These are phyloP conservation scores for Venusia cambrica DNA, from an alignment of 2,888 invertebrate genomes.

Conservation along the genomic window DNA sequence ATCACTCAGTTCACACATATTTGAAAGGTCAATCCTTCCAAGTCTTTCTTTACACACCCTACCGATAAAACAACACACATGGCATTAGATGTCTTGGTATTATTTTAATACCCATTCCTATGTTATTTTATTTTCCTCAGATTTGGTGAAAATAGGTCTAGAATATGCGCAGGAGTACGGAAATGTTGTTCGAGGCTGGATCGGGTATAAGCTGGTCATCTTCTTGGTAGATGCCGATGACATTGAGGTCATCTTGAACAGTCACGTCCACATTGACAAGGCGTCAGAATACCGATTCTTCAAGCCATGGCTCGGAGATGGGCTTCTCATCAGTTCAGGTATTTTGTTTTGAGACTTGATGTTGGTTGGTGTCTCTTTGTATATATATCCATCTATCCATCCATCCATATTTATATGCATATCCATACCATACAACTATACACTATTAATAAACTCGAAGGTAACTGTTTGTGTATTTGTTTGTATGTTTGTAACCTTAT, in stretches of 20 bases:
- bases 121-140: slow-evolving; percentile 28
- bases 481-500: no score
- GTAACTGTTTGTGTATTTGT: no score
- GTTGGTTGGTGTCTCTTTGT: no score
- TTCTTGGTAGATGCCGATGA: slow-evolving; percentile 86
- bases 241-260: slow-evolving; percentile 87
- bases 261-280: slow-evolving; percentile 88
- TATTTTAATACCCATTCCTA: not conserved
- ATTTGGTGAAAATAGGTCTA: slow-evolving; percentile 36
- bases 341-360: not conserved
- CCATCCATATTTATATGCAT: no score
- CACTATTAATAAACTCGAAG: no score
- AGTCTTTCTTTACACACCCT: no score
- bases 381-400: no score
- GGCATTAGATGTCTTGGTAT: no score
- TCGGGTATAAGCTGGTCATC: slow-evolving; percentile 83
- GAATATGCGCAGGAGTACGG: slow-evolving; percentile 63
- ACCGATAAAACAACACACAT: no score
- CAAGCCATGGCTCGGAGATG: slow-evolving; percentile 90
- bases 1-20: no score
- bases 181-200: slow-evolving; percentile 74
- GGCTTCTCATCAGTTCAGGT: slow-evolving; percentile 85
- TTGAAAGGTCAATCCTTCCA: no score
- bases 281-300: slow-evolving; percentile 87
- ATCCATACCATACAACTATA: no score